Percentiles rank a stretch among this genome's conserved stretches.
Conservation (phyloP, 2,797 vertebrate species). For the Xenentodon cancila region DNA sequence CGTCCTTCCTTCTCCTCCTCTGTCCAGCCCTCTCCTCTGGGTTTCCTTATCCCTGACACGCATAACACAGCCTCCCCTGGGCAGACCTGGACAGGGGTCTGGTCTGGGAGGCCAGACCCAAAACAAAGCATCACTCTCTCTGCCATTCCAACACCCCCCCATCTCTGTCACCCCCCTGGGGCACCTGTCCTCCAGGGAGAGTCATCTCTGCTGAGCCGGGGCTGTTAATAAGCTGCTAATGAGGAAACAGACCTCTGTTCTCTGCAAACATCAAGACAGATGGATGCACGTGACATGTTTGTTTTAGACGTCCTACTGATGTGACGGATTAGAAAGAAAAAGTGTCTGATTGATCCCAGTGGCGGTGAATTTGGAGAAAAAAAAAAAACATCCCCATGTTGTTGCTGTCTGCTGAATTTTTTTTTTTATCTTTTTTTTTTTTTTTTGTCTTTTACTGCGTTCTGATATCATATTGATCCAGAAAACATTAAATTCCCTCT, state of each 20-base stretch:
- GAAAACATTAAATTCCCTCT: too few species aligned
- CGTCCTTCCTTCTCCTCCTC: constrained; percentile 69
- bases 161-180: constrained; percentile 34
- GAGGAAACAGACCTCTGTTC: constrained; percentile 79
- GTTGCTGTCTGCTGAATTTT: neutral
- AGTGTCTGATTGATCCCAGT: constrained; percentile 33
- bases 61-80: constrained; percentile 78
- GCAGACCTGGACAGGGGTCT: constrained; percentile 65
- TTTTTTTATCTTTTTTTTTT: neutral
- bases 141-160: constrained; percentile 56
- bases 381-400: neutral
- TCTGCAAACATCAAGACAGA: constrained; percentile 78
- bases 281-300: constrained; percentile 72
- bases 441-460: neutral
- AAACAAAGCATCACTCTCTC: constrained; percentile 66
- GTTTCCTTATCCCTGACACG: constrained; percentile 57
- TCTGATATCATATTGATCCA: neutral
- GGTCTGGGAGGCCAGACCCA: constrained; percentile 57
- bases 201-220: constrained; percentile 72
- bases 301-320: constrained; percentile 72
- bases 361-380: constrained; percentile 8
- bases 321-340: constrained; percentile 56
- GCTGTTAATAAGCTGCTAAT: constrained; percentile 81
- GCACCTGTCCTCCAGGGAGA: constrained; percentile 69
- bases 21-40: constrained; percentile 64